Evolutionary conservation across 2,113 vertebrate genomes (phyloP).

Genomic region (Trachemys scripta): DNA sequence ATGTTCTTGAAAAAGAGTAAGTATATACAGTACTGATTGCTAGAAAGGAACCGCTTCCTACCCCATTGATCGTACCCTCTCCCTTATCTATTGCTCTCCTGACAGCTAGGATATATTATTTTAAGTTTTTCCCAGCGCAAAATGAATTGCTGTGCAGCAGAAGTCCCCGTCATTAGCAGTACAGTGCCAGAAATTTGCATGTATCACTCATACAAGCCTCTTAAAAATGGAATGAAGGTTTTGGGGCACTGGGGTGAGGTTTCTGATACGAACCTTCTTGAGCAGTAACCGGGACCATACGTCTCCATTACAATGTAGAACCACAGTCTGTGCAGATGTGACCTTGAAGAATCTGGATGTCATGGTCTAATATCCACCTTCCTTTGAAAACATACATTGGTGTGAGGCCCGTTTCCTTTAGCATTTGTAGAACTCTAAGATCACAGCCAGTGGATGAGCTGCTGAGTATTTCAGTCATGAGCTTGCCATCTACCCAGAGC

Average conservation of each 20-base stretch:
- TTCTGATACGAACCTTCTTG: neutral
- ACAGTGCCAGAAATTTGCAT: neutral
- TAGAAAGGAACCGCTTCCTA: constrained; percentile 60
- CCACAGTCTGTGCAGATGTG: fast-evolving
- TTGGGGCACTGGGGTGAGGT: neutral
- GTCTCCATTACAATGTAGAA: fast-evolving
- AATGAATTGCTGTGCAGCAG: constrained; percentile 33
- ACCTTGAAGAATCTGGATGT: neutral
- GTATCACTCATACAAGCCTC: neutral
- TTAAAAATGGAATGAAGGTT: neutral
- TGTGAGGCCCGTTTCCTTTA: neutral
- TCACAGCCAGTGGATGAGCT: fast-evolving
- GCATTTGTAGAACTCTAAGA: fast-evolving
- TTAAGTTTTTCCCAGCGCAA: constrained; percentile 3
- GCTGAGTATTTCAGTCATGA: fast-evolving
- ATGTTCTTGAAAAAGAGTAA: neutral
- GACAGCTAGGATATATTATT: constrained; percentile 61
- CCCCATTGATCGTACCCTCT: neutral
- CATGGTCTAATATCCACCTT: neutral
- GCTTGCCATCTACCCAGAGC: neutral
- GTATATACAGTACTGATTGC: constrained; percentile 6
- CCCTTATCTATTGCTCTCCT: neutral
- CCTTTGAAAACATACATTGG: fast-evolving
- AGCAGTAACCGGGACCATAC: fast-evolving
- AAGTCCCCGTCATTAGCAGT: constrained; percentile 26